Evolutionary conservation across 2,888 invertebrate genomes (phyloP), one percentile per base, ranked within the genome.

Genomic region (Drosophila incognita): DNA sequence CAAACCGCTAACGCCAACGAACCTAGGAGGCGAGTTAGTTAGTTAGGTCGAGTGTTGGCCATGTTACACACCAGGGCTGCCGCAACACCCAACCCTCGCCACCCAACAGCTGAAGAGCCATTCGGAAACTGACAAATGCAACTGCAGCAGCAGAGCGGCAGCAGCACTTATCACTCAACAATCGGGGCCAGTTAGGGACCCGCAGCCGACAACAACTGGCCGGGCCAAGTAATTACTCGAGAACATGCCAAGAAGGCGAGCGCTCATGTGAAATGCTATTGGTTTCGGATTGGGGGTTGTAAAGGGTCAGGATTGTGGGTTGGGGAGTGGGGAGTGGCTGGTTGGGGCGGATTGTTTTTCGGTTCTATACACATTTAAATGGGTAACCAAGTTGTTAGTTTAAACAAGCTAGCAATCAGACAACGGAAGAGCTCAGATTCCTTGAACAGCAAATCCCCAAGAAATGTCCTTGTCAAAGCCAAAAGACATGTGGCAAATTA

Each of bases 111-210:
- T 31, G 40, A 40, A 40, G 38, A 27, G n/a, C 52, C 27, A 54
- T 13, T 54, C 62, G 42, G 38, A 54, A 60, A 56, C 83, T 57
- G 83, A 80, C 77, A 80, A 74, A 85, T 76, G 71, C 82, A 81
- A 78, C 62, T 74, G 73, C 11, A n/a, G 42, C 11, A n/a, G 40
- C 5, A 40, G 40, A 71, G 68, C 66, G 58, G 67, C 70, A 62
- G 68, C 70, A 74, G 60, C 77, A 85, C 84, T 86, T 85, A 89
- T 85, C 85, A 85, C 87, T 90, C 87, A 90, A 73, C 89, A 86
- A 90, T 90, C 81, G 84, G 66, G 75, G 73, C 65, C 76, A 85
- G 71, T 59, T 80, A 58, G 51, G 33, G 61, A 40, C 46, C 70
- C 31, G 29, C 49, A 35, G 27, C 27, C n/a, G 21, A 42, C 40